Evolutionary conservation across 2,797 vertebrate species (phyloP).

Genomic region (Lagodon rhomboides): DNA sequence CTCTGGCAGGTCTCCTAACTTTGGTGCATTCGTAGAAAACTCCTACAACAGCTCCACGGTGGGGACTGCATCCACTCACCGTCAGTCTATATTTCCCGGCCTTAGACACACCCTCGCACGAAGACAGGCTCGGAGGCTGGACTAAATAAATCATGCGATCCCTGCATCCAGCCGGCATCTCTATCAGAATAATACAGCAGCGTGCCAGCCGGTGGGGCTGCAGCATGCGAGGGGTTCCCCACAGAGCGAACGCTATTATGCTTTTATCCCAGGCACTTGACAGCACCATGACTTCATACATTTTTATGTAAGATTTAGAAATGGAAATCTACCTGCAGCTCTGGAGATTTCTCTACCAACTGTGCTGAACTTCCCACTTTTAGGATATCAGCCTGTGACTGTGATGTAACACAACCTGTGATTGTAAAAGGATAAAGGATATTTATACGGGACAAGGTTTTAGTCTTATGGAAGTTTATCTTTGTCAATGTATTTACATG

Average conservation of each 20-base stretch:
- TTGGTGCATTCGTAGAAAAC: neutral
- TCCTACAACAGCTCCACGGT: neutral
- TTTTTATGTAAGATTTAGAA: constrained; percentile 16
- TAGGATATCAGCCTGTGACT: neutral
- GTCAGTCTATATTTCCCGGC: constrained; percentile 1
- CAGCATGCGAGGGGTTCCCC: constrained; percentile 19
- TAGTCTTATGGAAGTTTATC: neutral
- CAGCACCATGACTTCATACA: constrained; percentile 16
- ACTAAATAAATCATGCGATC: constrained; percentile 46
- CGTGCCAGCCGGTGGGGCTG: constrained; percentile 6
- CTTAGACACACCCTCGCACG: neutral
- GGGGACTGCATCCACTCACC: neutral
- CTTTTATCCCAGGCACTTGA: constrained; percentile 20
- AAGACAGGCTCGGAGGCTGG: constrained; percentile 1
- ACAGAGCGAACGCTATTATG: constrained; percentile 22
- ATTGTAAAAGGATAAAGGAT: neutral
- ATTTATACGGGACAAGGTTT: too few species aligned
- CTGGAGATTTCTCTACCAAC: constrained; percentile 3
- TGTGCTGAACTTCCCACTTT: neutral
- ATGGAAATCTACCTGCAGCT: constrained; percentile 6
- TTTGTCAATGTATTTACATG: too few species aligned
- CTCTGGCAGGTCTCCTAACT: neutral
- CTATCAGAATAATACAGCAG: constrained; percentile 44
- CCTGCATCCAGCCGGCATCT: constrained; percentile 19
- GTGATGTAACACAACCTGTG: neutral